Evolutionary conservation across 2,888 invertebrate species (phyloP), one percentile per base, ranked within the genome.

Genomic region (Ischnus inquisitorius): DNA sequence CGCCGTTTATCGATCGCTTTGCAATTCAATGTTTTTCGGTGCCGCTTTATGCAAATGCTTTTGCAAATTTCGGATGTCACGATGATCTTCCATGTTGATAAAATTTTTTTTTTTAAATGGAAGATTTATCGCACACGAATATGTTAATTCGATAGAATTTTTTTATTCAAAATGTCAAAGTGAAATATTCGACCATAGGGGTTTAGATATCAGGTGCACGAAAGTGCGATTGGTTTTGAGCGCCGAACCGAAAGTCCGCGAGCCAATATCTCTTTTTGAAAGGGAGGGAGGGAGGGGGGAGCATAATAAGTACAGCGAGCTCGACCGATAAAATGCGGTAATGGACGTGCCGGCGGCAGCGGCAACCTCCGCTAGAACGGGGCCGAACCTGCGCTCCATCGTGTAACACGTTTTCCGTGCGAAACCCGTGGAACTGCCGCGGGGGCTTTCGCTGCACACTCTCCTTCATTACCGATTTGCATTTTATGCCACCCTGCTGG

Each of bases 291-390:
- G 79, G 57, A 64, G 41, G 68, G 62, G 67, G n/a, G 54, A 64
- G 80, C 62, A 81, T 81, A 84, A 81, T 84, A 82, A 82, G 82
- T 82, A 81, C 77, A 69, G 67, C 77, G 83, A 84, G 83, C 78
- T 84, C 83, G 83, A 84, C 72, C 83, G 80, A 84, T 84, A 84
- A 84, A 84, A 84, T 84, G 83, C 80, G 83, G 83, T 84, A 84
- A 84, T 84, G 83, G 83, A 80, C 80, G 83, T 81, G 75, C 74
- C 22, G 46, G 79, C 71, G 39, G 46, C n/a, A 57, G 5, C 51
- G 83, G 77, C 72, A 68, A 41, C 67, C 34, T 67, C 64, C 68
- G 80, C 75, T 74, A 74, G 68, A 78, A 74, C 43, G 74, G 68
- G 34, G 62, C 12, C 41, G 57, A 71, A 51, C 71, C 68, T 41